Percentiles rank a stretch among this genome's conserved stretches.
Conservation (phyloP, 2,797 vertebrate genomes). For the Pelodytes ibericus region DNA sequence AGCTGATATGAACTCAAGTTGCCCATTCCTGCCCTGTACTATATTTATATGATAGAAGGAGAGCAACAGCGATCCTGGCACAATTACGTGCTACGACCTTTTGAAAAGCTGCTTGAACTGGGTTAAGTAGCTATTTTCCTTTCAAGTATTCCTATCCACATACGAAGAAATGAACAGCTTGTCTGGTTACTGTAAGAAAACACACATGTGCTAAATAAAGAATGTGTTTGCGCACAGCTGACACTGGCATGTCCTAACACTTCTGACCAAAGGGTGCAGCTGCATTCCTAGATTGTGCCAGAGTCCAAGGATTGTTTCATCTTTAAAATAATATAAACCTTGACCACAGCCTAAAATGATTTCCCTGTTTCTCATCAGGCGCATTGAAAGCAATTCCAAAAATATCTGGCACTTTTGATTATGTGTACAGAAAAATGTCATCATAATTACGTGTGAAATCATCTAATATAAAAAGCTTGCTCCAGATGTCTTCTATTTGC, state of each 20-base stretch:
- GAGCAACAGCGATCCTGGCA: neutral
- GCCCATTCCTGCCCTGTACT: neutral
- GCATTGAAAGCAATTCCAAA: conserved; percentile 32
- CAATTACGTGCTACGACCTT: conserved; percentile 16
- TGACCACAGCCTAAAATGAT: conserved; percentile 46
- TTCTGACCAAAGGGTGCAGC: conserved; percentile 70
- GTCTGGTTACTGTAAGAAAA: conserved; percentile 51
- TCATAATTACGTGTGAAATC: conserved; percentile 1
- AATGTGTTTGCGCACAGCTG: conserved; percentile 78
- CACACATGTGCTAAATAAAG: conserved; percentile 65
- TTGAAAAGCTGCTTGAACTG: conserved; percentile 12
- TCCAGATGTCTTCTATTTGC: neutral
- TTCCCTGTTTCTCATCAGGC: conserved; percentile 23
- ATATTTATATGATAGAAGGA: neutral
- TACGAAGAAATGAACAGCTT: conserved; percentile 40
- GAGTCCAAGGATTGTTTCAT: conserved; percentile 65
- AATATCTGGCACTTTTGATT: conserved; percentile 27
- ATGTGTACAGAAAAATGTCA: conserved; percentile 27
- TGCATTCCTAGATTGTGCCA: conserved; percentile 71
- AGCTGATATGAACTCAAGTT: neutral
- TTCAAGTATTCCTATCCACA: conserved; percentile 54
- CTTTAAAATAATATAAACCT: conserved; percentile 40
- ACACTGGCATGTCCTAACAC: conserved; percentile 73
- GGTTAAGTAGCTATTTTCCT: conserved; percentile 40
- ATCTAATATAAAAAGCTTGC: neutral